Evolutionary conservation across 2,888 invertebrate species (phyloP).

Genomic region (Diarsia rubi): DNA sequence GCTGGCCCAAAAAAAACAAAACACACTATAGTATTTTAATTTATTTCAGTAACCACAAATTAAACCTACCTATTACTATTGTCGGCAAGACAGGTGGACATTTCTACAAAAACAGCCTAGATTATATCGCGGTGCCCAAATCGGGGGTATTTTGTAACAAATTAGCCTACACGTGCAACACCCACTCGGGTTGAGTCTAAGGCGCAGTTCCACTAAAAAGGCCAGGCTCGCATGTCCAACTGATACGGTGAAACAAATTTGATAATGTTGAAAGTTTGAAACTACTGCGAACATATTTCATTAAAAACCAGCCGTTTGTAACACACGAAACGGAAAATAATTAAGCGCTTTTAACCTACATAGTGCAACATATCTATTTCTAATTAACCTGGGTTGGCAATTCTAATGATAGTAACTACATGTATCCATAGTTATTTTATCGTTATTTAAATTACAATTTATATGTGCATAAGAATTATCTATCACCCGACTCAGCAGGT

Average conservation of each 20-base stretch:
- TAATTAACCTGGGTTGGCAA: constrained; percentile 27
- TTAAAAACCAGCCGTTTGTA: constrained; percentile 42
- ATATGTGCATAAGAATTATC: constrained; percentile 1
- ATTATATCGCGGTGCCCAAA: constrained; percentile 55
- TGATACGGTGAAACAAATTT: constrained; percentile 39
- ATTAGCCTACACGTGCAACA: constrained; percentile 53
- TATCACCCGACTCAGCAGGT: neutral
- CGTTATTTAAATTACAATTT: constrained; percentile 22
- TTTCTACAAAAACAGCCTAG: constrained; percentile 48
- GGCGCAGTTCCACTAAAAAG: constrained; percentile 51
- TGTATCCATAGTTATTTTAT: constrained; percentile 16
- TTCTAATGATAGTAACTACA: constrained; percentile 3
- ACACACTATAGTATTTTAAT: neutral
- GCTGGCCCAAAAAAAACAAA: neutral
- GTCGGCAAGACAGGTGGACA: constrained; percentile 35
- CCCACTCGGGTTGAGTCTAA: constrained; percentile 49
- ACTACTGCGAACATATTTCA: constrained; percentile 36
- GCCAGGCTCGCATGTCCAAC: constrained; percentile 33
- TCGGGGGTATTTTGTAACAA: constrained; percentile 52
- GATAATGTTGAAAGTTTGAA: constrained; percentile 45
- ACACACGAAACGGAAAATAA: constrained; percentile 48
- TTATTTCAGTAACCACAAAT: constrained; percentile 9
- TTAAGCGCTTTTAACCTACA: constrained; percentile 45
- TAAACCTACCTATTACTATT: constrained; percentile 3
- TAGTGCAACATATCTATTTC: constrained; percentile 46